Evolutionary conservation across 1,140 invertebrate species (phyloP), one percentile per base, ranked within the genome.

Genomic region (Zeugodacus cucurbitae): DNA sequence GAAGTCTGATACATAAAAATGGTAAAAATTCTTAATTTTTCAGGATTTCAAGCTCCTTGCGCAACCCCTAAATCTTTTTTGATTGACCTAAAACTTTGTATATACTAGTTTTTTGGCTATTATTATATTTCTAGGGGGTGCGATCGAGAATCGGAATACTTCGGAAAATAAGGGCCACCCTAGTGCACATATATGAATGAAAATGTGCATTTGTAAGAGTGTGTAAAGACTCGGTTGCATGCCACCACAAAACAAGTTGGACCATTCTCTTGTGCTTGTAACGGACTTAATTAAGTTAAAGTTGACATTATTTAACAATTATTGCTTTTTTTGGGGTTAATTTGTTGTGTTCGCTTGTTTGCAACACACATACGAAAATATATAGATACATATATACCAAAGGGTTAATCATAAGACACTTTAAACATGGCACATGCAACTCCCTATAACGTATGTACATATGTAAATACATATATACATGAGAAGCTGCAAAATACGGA

Each of bases 231-330:
- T 26, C 22, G 5, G 8, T 62, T 54, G 11, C 3, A 37, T 74
- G 17, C 20, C 20, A 74, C 17, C 17, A 22, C 37, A 37, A n/a
- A 54, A 22, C 70, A 17, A 8, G 22, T 41, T 41, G 37, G 20
- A 44, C 37, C 70, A 44, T 34, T 37, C 37, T 74, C 20, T 14
- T 3, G 3, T 74, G 74, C 87, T 89, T 89, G 90, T 90, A 26
- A 89, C 91, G 91, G 11, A 26, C 22, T 82, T 92, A 92, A 92
- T 92, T 92, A 92, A 92, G 91, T 92, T 92, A 91, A 90, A 91
- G 91, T 92, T 92, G 91, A 92, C 91, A 92, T 92, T 92, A 92
- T 92, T 92, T 92, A 92, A 92, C 91, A 89, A 92, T 91, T 92
- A 92, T 92, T 92, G 90, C 90, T 91, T 86, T 86, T 74, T 86